Evolutionary conservation across 2,797 vertebrate genomes (phyloP), one percentile per base, ranked within the genome.

Genomic region (Takifugu ocellatus): DNA sequence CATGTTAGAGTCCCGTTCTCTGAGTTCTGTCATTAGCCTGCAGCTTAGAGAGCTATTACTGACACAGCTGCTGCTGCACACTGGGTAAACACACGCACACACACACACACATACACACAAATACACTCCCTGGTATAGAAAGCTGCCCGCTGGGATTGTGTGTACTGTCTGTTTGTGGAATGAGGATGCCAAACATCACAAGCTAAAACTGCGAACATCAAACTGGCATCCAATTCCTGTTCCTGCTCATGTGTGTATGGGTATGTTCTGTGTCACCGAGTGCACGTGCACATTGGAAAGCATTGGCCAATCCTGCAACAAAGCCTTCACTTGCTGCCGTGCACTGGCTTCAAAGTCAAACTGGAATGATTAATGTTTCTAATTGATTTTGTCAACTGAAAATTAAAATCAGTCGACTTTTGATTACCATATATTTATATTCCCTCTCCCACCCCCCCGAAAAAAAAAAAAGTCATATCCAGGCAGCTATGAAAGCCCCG

Each of bases 11-110:
- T 78, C 78, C 80, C 64, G 65, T 84, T 85, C 76, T 82, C 74
- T 74, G 82, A 84, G 79, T 85, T 87, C 77, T 82, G 84, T 86
- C 84, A 87, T 87, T 89, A 87, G 83, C 77, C 80, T 50, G 63
- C 79, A 88, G 86, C 87, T 89, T 88, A 89, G 78, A 87, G 80
- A 70, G 83, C 85, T 86, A 86, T 87, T 87, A 88, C 85, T 84
- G 83, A 82, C 84, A 85, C 87, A 89, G 84, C 85, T 86, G 84
- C 80, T 82, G 79, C 79, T 80, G 76, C 84, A 79, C 69, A 24
- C 82, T 82, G 75, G 76, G 78, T 81, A 88, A 87, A 88, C 84
- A 87, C 81, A 75, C 83, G 53, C 49, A 42, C 66, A 58, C 72
- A 70, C 58, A 61, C 71, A 69, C 58, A 69, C 60, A 65, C 63